Percentiles rank a stretch among this genome's conserved stretches.
These are phyloP conservation scores for Nothocercus julius DNA, from an alignment of 2,113 vertebrate genomes.

Conservation along the genomic window DNA sequence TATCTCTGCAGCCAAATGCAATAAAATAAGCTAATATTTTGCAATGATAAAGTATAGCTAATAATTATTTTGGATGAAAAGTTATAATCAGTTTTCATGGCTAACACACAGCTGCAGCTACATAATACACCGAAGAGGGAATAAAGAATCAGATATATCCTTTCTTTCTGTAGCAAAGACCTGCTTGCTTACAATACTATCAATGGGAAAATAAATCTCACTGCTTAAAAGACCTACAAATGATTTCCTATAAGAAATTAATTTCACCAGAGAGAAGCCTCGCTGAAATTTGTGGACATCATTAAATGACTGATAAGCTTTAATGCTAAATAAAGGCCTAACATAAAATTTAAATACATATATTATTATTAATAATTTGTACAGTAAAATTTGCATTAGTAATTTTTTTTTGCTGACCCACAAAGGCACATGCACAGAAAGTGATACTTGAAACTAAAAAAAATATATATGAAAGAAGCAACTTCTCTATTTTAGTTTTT, in stretches of 20 bases:
- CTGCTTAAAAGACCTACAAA: neutral
- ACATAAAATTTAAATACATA: neutral
- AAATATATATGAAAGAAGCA: neutral
- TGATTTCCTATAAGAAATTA: neutral
- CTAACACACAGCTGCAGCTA: conserved; percentile 15
- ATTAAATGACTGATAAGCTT: neutral
- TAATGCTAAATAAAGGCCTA: neutral
- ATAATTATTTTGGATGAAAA: neutral
- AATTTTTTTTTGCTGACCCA: neutral
- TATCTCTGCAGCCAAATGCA: conserved; percentile 13
- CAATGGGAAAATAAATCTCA: conserved; percentile 5
- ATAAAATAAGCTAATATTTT: neutral
- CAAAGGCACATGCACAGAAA: conserved; percentile 16
- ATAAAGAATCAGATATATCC: neutral
- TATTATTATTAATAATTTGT: neutral
- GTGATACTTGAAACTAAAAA: neutral
- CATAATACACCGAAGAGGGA: neutral
- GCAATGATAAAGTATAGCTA: neutral
- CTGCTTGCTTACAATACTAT: conserved; percentile 30
- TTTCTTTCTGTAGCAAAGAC: neutral
- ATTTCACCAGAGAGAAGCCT: neutral
- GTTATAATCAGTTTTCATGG: neutral
- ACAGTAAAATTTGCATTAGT: neutral
- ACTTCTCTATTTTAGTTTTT: neutral
- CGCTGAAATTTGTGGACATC: neutral